Conservation (phyloP, 2,888 invertebrate species). For the Emmelina monodactyla region DNA sequence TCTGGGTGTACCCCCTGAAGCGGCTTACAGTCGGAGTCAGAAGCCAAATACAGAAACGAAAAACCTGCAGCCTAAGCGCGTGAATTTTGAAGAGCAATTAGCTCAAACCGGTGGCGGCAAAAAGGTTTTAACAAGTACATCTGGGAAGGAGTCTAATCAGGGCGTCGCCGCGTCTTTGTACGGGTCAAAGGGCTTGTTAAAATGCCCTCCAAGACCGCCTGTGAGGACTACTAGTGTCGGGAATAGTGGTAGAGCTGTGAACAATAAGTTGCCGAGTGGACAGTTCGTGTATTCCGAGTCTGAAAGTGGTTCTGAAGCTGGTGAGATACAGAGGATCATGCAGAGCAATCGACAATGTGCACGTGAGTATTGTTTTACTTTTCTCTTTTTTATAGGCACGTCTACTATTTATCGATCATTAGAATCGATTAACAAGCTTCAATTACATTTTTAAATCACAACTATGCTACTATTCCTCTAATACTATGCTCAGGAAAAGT, state of each 20-base stretch:
- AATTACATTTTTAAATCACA: too few species aligned
- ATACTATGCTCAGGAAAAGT: too few species aligned
- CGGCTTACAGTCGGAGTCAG: constrained; percentile 25
- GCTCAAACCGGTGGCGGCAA: background rate
- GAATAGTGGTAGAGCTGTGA: constrained; percentile 20
- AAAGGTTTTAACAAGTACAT: background rate
- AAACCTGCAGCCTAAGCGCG: constrained; percentile 29
- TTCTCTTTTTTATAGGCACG: constrained; percentile 9
- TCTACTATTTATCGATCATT: too few species aligned
- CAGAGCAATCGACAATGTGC: too few species aligned
- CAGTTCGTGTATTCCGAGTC: constrained; percentile 62
- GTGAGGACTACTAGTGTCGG: constrained; percentile 43
- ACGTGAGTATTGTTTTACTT: too few species aligned
- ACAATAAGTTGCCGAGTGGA: constrained; percentile 23
- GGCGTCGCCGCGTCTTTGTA: background rate
- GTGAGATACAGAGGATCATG: constrained; percentile 73
- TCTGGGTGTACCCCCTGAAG: constrained; percentile 18
- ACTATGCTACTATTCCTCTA: too few species aligned
- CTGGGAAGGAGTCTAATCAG: background rate
- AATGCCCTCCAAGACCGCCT: constrained; percentile 39
- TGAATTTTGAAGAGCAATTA: constrained; percentile 34
- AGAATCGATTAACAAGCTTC: too few species aligned
- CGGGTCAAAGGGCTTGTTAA: constrained; percentile 14
- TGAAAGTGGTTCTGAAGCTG: constrained; percentile 77
- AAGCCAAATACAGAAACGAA: constrained; percentile 19